Base-by-base conservation (phyloP, 2,113 vertebrate species). In the Zosterops hypoxanthus region DNA sequence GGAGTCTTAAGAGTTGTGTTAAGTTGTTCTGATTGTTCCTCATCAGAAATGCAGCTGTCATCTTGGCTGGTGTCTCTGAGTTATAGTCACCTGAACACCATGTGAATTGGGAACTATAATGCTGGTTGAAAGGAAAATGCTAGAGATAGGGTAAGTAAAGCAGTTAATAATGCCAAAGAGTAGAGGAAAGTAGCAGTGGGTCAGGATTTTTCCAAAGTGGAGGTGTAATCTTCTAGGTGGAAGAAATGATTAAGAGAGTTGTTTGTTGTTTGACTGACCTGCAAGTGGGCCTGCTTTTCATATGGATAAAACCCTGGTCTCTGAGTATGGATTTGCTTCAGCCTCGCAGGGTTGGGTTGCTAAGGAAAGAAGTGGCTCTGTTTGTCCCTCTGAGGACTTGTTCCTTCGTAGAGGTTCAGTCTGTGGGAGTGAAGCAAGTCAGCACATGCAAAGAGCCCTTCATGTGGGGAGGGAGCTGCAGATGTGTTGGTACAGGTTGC, bases 381-480 rank as follows among this genome's bases (percentile, higher is more conserved):
- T 55, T 80, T 5, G 8, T 24, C 23, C 36, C 12, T 53, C 22
- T 13, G 47, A 71, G 46, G 17, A 42, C 31, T 25, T 42, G 8
- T 28, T 60, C 12, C 34, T 52, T 65, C 39, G 20, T 11, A 60
- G 55, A 52, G 13, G 4, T 42, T 77, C 18, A 29, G 23, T 33
- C 14, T 12, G 15, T 25, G 19, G 23, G 13, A 15, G 14, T 50
- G 12, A 70, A 47, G 28, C 14, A 25, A 31, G 17, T 60, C 11
- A 33, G 36, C 5, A 24, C 5, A 3, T 12, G 23, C 23, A 3
- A 3, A 59, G 34, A 50, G 46, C 28, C 59, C 21, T 16, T 77
- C 0, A 0, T 50, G 26, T 50, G 11, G 41, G 2, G 21, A 44
- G 55, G 69, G 26, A 55, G 5, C 41, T 1, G 3, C 41, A 29